Conservation (phyloP, 1,140 invertebrate species). For the Eupeodes corollae region DNA sequence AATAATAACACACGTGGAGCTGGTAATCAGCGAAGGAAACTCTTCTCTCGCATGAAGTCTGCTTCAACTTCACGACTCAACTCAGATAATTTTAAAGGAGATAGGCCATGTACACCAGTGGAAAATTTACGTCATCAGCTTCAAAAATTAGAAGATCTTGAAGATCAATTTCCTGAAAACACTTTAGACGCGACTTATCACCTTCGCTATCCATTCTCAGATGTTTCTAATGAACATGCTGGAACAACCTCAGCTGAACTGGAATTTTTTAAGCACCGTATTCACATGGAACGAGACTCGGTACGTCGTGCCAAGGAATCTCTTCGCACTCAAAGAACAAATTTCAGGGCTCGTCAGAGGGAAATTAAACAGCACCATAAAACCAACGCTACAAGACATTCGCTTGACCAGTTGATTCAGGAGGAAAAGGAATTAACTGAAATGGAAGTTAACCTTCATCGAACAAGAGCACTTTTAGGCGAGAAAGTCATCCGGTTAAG, state of each 20-base stretch:
- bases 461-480: conserved; percentile 60
- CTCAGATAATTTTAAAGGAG: conserved; percentile 30
- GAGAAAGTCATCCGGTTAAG: conserved; percentile 67
- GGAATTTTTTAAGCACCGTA: conserved; percentile 68
- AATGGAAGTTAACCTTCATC: conserved; percentile 66
- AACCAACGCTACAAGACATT: conserved; percentile 37
- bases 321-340: conserved; percentile 39
- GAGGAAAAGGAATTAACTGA: conserved; percentile 68
- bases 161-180: conserved; percentile 61
- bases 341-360: conserved; percentile 26
- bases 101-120: conserved; percentile 53
- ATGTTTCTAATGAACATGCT: conserved; percentile 41
- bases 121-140: conserved; percentile 64
- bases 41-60: conserved; percentile 53
- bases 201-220: conserved; percentile 59
- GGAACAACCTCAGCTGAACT: conserved; percentile 47
- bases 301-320: conserved; percentile 62
- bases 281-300: conserved; percentile 63
- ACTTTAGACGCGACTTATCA: conserved; percentile 59
- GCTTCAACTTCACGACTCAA: conserved; percentile 49
- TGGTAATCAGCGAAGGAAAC: conserved; percentile 40
- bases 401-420: conserved; percentile 50
- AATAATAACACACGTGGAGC: conserved; percentile 21
- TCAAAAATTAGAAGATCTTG: conserved; percentile 64
- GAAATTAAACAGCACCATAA: conserved; percentile 31